Conservation (phyloP, 1,140 invertebrate genomes). For the Cherax quadricarinatus region DNA sequence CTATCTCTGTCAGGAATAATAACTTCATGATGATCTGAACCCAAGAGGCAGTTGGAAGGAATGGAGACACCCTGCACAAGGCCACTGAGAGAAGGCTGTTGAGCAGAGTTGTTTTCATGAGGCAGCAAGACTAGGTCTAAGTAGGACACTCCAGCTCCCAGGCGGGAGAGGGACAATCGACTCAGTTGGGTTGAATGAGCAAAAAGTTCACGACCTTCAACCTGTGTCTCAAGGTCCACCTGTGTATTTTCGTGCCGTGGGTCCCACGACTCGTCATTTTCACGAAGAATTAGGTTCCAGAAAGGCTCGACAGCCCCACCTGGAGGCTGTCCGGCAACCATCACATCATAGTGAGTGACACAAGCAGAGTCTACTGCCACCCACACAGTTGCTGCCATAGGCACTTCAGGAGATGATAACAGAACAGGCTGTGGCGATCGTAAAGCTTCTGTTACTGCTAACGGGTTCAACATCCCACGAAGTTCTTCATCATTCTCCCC, state of each 20-base stretch:
- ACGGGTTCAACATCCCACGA: constrained; percentile 82
- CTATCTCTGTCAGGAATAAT: constrained; percentile 26
- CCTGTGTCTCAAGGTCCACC: constrained; percentile 55
- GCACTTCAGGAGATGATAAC: constrained; percentile 78
- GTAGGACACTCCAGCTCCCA: constrained; percentile 60
- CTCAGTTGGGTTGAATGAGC: constrained; percentile 64
- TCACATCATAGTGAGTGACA: constrained; percentile 89
- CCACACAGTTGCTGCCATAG: constrained; percentile 87
- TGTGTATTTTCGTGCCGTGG: constrained; percentile 49
- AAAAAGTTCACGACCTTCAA: constrained; percentile 62
- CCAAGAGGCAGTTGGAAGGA: constrained; percentile 68
- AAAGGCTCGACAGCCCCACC: constrained; percentile 47
- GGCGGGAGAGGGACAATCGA: constrained; percentile 60
- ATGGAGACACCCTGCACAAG: constrained; percentile 75
- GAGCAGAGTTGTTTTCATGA: constrained; percentile 49
- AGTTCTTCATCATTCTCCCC: constrained; percentile 81
- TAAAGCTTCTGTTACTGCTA: constrained; percentile 86
- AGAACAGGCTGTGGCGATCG: constrained; percentile 83
- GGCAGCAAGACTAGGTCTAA: constrained; percentile 58
- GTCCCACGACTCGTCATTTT: constrained; percentile 61
- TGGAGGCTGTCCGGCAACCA: constrained; percentile 74
- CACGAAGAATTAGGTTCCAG: constrained; percentile 68
- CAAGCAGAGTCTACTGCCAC: constrained; percentile 88
- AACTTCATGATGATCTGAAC: neutral
- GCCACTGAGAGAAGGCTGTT: constrained; percentile 75